phyloP scores from a whole-genome alignment of 2,888 invertebrate genomes.

The Alloplasta piceator region DNA sequence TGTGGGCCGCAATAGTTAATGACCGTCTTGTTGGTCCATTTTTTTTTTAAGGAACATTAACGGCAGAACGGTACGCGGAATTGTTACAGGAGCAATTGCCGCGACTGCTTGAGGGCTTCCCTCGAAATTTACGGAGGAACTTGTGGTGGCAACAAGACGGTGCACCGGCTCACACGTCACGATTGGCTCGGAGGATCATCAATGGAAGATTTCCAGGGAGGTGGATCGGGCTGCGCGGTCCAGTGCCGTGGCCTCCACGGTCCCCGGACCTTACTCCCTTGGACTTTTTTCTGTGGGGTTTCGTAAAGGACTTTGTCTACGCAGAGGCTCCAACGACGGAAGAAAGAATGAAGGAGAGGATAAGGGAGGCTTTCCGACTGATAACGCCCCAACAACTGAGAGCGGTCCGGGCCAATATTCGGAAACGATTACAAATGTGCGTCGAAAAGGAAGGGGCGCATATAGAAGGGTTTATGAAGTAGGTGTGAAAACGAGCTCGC shows the following conservation, averaged over 20 bases:
- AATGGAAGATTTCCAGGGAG: slow-evolving; percentile 19
- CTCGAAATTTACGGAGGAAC: slow-evolving; percentile 18
- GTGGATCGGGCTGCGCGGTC: slow-evolving; percentile 50
- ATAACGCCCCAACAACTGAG: no score
- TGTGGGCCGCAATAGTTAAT: slow-evolving; percentile 54
- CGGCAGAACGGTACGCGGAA: slow-evolving; percentile 59
- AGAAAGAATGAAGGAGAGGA: slow-evolving; percentile 32
- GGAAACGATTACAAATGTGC: no score
- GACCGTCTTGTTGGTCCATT: slow-evolving; percentile 63
- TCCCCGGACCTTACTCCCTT: slow-evolving; percentile 38
- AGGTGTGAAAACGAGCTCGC: no score
- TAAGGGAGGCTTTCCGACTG: background rate
- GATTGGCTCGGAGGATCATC: slow-evolving; percentile 10
- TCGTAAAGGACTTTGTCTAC: slow-evolving; percentile 17
- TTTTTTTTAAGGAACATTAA: no score
- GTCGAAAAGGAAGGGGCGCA: no score
- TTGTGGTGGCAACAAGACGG: slow-evolving; percentile 36
- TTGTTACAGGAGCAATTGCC: slow-evolving; percentile 30
- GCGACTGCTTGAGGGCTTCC: slow-evolving; percentile 22
- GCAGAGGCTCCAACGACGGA: slow-evolving; percentile 38
- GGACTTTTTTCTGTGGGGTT: no score
- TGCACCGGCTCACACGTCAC: slow-evolving; percentile 23
- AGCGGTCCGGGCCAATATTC: no score
- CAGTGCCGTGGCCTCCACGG: slow-evolving; percentile 40
- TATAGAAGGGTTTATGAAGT: no score